phyloP scores from a whole-genome alignment of 2,113 vertebrate genomes.

The Tragelaphus imberbis region DNA sequence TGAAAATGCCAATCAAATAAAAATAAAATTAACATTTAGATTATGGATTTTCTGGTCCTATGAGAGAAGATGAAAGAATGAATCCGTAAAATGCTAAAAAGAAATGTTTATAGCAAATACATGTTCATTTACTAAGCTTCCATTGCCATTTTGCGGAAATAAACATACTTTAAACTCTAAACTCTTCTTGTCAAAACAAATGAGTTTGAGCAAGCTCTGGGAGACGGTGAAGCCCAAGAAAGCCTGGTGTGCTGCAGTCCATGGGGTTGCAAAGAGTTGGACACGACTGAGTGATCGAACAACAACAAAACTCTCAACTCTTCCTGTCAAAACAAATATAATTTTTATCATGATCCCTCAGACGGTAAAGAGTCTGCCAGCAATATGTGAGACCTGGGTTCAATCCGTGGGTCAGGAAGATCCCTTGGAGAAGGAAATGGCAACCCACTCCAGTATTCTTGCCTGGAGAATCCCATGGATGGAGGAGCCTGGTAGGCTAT shows the following conservation, averaged over 20 bases:
- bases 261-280: background rate
- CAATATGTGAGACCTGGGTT: background rate
- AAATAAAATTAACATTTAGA: background rate
- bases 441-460: background rate
- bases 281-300: background rate
- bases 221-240: background rate
- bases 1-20: background rate
- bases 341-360: background rate
- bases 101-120: background rate
- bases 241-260: background rate
- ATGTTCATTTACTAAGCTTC: background rate
- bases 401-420: background rate
- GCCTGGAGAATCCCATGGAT: background rate
- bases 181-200: background rate
- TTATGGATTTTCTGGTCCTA: background rate
- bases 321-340: background rate
- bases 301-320: background rate
- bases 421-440: background rate
- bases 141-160: background rate
- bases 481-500: background rate
- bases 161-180: background rate
- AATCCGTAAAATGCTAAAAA: background rate
- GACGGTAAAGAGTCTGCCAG: background rate
- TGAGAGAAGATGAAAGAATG: background rate
- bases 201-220: background rate